phyloP scores from a whole-genome alignment of 2,888 invertebrate species.

The Drosophila histrio region DNA sequence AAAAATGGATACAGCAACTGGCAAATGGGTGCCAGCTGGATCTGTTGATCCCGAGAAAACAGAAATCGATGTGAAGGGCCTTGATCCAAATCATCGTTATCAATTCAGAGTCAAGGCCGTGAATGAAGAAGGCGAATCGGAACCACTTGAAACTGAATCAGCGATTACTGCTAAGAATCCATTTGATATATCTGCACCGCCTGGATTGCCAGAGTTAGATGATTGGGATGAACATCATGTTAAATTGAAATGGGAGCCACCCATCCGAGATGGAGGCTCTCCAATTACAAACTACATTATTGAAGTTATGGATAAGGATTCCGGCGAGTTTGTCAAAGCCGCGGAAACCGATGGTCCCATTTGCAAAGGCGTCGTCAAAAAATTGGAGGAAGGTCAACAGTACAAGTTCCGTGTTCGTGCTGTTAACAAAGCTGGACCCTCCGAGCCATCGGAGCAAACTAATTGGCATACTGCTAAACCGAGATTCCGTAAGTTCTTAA shows the following conservation, averaged over 20 bases:
- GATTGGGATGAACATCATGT: conserved; percentile 96
- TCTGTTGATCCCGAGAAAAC: conserved; percentile 92
- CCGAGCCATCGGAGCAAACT: conserved; percentile 95
- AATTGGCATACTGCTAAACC: conserved; percentile 96
- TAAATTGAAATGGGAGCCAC: conserved; percentile 95
- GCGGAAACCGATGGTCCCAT: conserved; percentile 93
- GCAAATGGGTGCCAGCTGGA: conserved; percentile 94
- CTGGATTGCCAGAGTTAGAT: conserved; percentile 94
- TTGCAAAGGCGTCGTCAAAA: conserved; percentile 94
- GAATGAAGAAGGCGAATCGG: conserved; percentile 98
- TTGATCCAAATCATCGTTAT: conserved; percentile 97
- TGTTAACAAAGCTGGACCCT: conserved; percentile 96
- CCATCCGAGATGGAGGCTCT: conserved; percentile 95
- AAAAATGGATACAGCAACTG: conserved; percentile 95
- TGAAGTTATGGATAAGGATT: conserved; percentile 95
- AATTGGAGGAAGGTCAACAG: conserved; percentile 96
- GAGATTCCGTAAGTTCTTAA: conserved; percentile 90
- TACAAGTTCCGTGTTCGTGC: conserved; percentile 98
- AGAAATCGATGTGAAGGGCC: conserved; percentile 91
- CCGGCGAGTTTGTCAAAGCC: conserved; percentile 93
- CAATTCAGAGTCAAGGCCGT: conserved; percentile 98
- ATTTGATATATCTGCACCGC: conserved; percentile 94
- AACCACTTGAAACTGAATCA: conserved; percentile 95
- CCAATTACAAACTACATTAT: conserved; percentile 97
- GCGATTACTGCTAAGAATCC: conserved; percentile 98